These are phyloP conservation scores for Ctenopoma multispine DNA, from an alignment of 2,797 vertebrate genomes.

Conservation along the genomic window DNA sequence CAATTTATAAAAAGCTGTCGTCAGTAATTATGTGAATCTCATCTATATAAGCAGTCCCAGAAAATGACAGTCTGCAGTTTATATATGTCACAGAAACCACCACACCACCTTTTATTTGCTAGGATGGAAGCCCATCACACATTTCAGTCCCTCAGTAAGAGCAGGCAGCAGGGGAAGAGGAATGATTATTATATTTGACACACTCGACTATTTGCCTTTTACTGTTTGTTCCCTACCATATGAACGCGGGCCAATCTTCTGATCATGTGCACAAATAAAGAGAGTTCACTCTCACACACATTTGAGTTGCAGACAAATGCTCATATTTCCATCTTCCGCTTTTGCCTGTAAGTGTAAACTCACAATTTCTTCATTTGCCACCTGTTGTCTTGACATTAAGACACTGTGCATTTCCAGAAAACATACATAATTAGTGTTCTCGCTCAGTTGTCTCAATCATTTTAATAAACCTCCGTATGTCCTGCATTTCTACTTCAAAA, in stretches of 20 bases:
- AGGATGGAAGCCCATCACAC: not conserved
- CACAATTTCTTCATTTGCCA: not conserved
- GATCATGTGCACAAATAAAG: slow-evolving; percentile 21
- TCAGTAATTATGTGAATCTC: not conserved
- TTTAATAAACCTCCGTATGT: no score
- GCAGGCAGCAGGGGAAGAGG: not conserved
- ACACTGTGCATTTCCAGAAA: slow-evolving; percentile 2
- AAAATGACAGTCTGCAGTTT: not conserved
- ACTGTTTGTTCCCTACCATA: slow-evolving; percentile 14
- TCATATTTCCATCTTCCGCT: not conserved
- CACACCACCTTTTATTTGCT: not conserved
- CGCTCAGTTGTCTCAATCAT: slow-evolving; percentile 3
- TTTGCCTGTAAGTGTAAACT: not conserved
- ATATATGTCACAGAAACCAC: not conserved
- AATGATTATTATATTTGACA: slow-evolving; percentile 15
- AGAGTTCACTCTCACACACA: slow-evolving; percentile 50
- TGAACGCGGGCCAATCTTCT: slow-evolving; percentile 6
- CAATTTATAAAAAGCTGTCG: slow-evolving; percentile 21
- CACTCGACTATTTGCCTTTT: not conserved
- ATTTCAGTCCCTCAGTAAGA: not conserved
- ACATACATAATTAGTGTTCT: no score
- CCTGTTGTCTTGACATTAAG: not conserved
- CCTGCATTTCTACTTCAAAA: not conserved
- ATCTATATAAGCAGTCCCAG: not conserved
- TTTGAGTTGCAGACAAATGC: not conserved